Base-by-base conservation (phyloP, 37 sponge, comb jelly and placozoan species). In the Geodia barretti region DNA sequence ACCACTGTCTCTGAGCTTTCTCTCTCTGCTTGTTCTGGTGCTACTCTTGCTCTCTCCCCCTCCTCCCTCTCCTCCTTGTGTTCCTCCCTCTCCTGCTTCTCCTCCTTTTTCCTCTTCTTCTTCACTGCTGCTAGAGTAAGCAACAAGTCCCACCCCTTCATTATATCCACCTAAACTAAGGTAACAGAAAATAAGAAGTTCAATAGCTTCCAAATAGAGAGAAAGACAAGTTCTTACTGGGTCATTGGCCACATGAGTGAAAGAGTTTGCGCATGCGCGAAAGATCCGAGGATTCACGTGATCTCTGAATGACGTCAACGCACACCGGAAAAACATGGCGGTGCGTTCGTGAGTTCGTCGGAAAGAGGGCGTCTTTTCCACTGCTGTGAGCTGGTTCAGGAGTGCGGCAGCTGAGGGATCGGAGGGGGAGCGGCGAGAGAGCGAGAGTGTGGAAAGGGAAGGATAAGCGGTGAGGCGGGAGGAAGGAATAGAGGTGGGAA, bases 51-150 rank as follows among this genome's bases (percentile, higher is more conserved):
- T 20, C 1, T 31, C 33, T 29, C 34, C 20, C 33, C 25, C 68
- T 68, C 68, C 34, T 68, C 34, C 64, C 33, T 4, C 34, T 25
- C 30, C n/a, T 24, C 65, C 30, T 5, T 64, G 33, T 32, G 30
- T 33, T 33, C 31, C 68, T 39, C 40, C 26, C 72, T 39, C 42
- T 19, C 24, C 70, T 36, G 39, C 23, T 19, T 2, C 42, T 72
- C 42, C 72, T 24, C 42, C 72, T 1, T 64, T n/a, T 23, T 42
- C 42, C 11, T 14, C 68, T 32, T 30, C 68, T 32, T 30, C 68
- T 32, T 28, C 68, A 68, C 68, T 68, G 68, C 68, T 41, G 41
- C 35, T 36, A 1, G 72, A 72, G 72, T 72, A 72, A 3, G n/a
- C 25, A 2, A 72, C 72, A 26, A 72, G 40, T 2, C 41, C 54